phyloP scores from a whole-genome alignment of 2,113 vertebrate species.

The Bubo scandiacus region DNA sequence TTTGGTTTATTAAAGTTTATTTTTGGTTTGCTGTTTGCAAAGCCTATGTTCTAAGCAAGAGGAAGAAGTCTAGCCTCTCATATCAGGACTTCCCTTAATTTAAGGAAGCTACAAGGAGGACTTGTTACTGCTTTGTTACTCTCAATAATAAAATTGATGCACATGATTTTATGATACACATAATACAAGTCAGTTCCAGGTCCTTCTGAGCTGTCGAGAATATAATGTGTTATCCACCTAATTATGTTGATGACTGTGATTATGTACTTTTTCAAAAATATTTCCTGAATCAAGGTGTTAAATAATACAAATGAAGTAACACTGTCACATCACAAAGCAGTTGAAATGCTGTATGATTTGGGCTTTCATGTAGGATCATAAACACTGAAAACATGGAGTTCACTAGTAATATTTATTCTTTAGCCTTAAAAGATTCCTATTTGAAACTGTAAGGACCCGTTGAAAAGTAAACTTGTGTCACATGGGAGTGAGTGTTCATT shows the following conservation, averaged over 20 bases:
- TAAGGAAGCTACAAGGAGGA: neutral
- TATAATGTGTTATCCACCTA: neutral
- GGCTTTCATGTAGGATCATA: neutral
- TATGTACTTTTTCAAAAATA: neutral
- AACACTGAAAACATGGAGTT: neutral
- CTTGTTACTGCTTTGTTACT: neutral
- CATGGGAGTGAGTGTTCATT: neutral
- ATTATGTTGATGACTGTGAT: neutral
- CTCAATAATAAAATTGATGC: neutral
- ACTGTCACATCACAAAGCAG: accelerated
- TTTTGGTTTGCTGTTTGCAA: neutral
- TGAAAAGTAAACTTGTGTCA: neutral
- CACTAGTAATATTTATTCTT: neutral
- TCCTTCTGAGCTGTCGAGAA: neutral
- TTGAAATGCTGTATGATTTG: neutral
- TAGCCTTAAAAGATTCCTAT: neutral
- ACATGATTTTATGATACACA: neutral
- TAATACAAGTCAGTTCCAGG: neutral
- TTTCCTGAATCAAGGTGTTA: neutral
- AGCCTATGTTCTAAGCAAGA: neutral
- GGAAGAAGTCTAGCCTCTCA: neutral
- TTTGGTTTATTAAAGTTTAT: neutral
- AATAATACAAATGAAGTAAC: neutral
- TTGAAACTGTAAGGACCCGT: neutral
- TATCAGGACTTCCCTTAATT: neutral